Percentiles rank a stretch among this genome's conserved stretches.
Conservation (phyloP, 2,113 vertebrate species). For the Phyllopteryx taeniolatus region DNA sequence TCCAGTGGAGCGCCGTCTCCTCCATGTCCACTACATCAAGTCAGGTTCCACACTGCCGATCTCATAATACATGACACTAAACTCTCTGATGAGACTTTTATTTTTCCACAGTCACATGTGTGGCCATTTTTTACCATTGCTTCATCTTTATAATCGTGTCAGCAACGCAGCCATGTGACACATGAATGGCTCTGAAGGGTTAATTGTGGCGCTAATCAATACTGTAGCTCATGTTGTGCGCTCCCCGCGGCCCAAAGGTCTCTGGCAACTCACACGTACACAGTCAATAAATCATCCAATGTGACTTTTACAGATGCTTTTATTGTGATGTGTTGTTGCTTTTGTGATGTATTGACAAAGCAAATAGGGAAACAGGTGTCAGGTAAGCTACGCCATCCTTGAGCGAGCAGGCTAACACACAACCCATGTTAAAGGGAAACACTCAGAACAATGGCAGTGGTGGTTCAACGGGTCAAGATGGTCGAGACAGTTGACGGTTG, state of each 20-base stretch:
- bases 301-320: conserved; percentile 3
- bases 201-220: conserved; percentile 2
- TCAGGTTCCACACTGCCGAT: conserved; percentile 3
- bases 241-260: conserved; percentile 5
- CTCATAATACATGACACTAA: not conserved
- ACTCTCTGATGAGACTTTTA: conserved; percentile 3
- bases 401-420: not conserved
- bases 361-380: not conserved
- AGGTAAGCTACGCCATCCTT: not conserved
- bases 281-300: conserved; percentile 5
- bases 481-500: not conserved
- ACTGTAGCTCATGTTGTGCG: not conserved
- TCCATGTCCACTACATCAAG: conserved; percentile 1
- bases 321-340: not conserved
- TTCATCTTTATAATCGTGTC: not conserved
- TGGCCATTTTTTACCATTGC: not conserved
- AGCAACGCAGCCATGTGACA: not conserved
- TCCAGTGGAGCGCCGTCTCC: not conserved
- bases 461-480: not conserved
- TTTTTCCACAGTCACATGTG: not conserved
- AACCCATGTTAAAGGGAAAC: not conserved
- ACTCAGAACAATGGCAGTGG: not conserved
- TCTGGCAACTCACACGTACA: not conserved
- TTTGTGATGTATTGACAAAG: not conserved
- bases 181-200: not conserved